These are phyloP conservation scores for Maconellicoccus hirsutus DNA, from an alignment of 1,140 invertebrate genomes.

Conservation along the genomic window DNA sequence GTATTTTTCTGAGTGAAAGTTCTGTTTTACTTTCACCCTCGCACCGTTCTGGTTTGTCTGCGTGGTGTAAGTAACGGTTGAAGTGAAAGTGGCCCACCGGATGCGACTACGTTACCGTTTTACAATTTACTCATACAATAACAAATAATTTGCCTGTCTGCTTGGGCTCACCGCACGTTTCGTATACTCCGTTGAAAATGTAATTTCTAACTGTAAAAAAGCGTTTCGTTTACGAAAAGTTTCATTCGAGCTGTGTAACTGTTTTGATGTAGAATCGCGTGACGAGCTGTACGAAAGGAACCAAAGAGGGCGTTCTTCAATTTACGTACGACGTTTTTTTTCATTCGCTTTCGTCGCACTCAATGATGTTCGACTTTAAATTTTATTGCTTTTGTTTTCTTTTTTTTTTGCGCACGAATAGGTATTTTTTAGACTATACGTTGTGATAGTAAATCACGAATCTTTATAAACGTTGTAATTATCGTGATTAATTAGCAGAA, in stretches of 20 bases:
- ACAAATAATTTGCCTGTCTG: neutral
- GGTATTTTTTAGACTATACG: too few species aligned
- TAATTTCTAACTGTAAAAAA: slow-evolving; percentile 6
- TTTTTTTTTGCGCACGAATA: too few species aligned
- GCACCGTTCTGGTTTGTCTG: slow-evolving; percentile 13
- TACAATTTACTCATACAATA: neutral
- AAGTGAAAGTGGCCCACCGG: slow-evolving; percentile 16
- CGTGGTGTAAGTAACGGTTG: slow-evolving; percentile 15
- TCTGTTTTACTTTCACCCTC: slow-evolving; percentile 19
- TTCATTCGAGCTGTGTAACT: neutral
- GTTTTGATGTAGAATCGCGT: neutral
- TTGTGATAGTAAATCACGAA: too few species aligned
- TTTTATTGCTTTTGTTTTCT: too few species aligned
- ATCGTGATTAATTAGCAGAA: too few species aligned
- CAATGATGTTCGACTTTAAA: too few species aligned
- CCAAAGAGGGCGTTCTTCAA: too few species aligned
- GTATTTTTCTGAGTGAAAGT: slow-evolving; percentile 18
- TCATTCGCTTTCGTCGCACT: too few species aligned
- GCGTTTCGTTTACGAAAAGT: neutral
- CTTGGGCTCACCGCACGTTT: neutral
- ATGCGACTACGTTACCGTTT: slow-evolving; percentile 9
- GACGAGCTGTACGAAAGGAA: neutral
- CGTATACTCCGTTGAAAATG: neutral
- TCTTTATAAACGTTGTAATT: too few species aligned
- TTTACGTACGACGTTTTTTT: too few species aligned